Evolutionary conservation across 1,140 invertebrate genomes (phyloP).

Genomic region (Euschistus heros): DNA sequence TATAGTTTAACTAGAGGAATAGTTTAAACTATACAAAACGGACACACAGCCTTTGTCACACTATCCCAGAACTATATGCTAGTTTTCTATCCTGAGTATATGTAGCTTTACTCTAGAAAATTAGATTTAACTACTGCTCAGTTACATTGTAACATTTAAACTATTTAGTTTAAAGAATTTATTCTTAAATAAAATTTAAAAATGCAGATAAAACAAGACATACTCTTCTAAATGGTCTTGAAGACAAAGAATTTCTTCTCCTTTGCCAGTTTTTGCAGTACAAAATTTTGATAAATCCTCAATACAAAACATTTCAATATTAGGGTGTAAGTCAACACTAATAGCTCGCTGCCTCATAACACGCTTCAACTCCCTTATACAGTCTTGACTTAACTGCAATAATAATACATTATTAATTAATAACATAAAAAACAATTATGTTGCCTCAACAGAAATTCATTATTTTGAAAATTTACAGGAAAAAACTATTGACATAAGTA

Average conservation of each 20-base stretch:
- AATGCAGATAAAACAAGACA: conserved; percentile 17
- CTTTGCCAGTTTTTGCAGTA: conserved; percentile 68
- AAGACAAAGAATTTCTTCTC: conserved; percentile 83
- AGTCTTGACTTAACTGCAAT: conserved; percentile 46
- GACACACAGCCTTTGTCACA: too few species aligned
- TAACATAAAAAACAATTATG: not conserved
- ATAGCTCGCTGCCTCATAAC: conserved; percentile 87
- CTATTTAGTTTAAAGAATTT: not conserved
- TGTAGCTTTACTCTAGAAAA: too few species aligned
- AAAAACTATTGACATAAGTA: too few species aligned
- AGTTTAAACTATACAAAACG: too few species aligned
- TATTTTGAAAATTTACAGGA: too few species aligned
- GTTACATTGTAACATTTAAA: not conserved
- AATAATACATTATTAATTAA: conserved; percentile 4
- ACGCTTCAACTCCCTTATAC: conserved; percentile 69
- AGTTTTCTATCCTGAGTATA: too few species aligned
- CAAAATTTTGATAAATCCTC: conserved; percentile 75
- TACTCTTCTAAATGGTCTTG: conserved; percentile 77
- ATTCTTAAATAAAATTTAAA: not conserved
- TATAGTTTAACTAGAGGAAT: too few species aligned
- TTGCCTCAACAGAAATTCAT: too few species aligned
- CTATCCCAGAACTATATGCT: too few species aligned
- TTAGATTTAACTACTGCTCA: not conserved
- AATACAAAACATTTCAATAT: conserved; percentile 84
- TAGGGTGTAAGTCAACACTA: conserved; percentile 84